These are phyloP conservation scores for Euphonia xanthogaster DNA, from an alignment of 2,797 vertebrate species.

Conservation along the genomic window DNA sequence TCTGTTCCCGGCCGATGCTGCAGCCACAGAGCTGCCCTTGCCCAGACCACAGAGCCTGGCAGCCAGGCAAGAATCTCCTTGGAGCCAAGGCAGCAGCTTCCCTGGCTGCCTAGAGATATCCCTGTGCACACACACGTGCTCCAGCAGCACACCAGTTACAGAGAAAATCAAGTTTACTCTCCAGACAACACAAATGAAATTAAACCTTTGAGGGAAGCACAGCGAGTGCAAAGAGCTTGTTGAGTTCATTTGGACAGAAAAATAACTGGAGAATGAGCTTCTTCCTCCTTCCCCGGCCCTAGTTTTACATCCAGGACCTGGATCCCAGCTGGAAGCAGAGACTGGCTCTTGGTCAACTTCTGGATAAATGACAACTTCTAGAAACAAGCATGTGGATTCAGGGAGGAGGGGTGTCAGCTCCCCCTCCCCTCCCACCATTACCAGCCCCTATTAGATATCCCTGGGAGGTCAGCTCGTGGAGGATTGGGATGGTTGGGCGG, in stretches of 20 bases:
- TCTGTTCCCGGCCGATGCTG: slow-evolving; percentile 7
- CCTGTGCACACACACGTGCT: fast-evolving
- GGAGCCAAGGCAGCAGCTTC: slow-evolving; percentile 4
- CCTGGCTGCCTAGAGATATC: background rate
- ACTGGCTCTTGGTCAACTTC: background rate
- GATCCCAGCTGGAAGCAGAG: background rate
- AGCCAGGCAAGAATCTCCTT: background rate
- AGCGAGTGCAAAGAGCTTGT: background rate
- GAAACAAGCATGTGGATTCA: background rate
- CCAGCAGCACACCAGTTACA: background rate
- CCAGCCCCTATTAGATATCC: slow-evolving; percentile 45
- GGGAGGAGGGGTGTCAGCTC: background rate
- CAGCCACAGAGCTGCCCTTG: slow-evolving; percentile 1
- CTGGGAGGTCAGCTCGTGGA: slow-evolving; percentile 34
- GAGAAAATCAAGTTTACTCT: background rate
- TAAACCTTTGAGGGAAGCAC: background rate
- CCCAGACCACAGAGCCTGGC: slow-evolving; percentile 30
- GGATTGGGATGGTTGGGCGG: slow-evolving; percentile 46
- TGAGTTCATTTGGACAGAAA: background rate
- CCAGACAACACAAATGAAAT: background rate
- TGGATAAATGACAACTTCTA: background rate
- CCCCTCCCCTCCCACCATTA: background rate
- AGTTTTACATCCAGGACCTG: background rate
- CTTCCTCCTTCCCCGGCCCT: background rate
- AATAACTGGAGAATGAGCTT: background rate